Evolutionary conservation across 2,797 vertebrate genomes (phyloP).

Genomic region (Phalanger gymnotis): DNA sequence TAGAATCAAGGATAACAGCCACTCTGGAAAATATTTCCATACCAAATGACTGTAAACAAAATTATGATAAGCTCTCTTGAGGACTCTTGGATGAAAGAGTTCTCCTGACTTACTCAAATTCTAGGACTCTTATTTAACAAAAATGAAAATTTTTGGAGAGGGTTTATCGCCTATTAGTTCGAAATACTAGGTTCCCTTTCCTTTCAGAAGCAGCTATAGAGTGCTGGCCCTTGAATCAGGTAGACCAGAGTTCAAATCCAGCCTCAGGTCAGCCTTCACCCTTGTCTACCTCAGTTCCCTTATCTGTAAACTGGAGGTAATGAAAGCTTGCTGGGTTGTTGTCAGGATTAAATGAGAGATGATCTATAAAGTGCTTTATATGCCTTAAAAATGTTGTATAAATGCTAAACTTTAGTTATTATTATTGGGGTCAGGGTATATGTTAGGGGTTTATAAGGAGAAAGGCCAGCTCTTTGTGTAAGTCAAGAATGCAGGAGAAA

Average conservation of each 20-base stretch:
- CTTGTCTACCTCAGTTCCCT: neutral
- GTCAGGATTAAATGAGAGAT: neutral
- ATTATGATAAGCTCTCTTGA: conserved; percentile 24
- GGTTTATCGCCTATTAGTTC: neutral
- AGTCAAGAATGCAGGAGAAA: neutral
- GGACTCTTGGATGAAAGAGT: neutral
- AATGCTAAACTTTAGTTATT: neutral
- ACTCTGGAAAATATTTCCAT: conserved; percentile 12
- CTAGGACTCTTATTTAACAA: conserved; percentile 42
- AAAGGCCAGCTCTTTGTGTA: neutral
- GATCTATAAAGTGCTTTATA: neutral
- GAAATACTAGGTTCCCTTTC: conserved; percentile 33
- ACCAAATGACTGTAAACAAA: conserved; percentile 9
- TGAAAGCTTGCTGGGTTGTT: neutral
- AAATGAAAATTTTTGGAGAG: conserved; percentile 26
- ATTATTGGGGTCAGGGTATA: neutral
- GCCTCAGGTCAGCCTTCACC: neutral
- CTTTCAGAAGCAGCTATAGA: conserved; percentile 8
- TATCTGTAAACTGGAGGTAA: neutral
- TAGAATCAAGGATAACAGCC: conserved; percentile 33
- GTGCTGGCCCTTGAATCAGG: neutral
- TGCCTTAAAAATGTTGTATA: neutral
- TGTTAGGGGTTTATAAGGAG: neutral
- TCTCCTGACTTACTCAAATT: neutral
- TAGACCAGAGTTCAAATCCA: neutral